Percentiles rank a stretch among this genome's conserved stretches.
These are phyloP conservation scores for Tuta absoluta DNA, from an alignment of 2,888 invertebrate species.

Conservation along the genomic window DNA sequence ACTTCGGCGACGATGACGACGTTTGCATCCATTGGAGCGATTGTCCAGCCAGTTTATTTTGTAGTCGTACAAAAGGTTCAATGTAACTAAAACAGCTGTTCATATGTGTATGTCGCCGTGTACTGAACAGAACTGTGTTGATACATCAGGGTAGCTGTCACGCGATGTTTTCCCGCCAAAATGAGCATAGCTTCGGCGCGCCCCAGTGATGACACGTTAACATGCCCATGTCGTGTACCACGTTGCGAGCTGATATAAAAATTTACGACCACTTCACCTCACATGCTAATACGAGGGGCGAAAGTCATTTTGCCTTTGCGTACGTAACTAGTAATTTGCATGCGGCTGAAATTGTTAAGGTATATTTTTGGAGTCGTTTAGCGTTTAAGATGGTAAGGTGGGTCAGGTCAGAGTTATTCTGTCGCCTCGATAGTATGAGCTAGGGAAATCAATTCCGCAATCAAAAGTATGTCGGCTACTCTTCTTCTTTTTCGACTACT, in stretches of 20 bases:
- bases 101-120: not conserved
- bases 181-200: slow-evolving; percentile 46
- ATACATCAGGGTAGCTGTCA: slow-evolving; percentile 47
- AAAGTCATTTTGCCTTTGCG: slow-evolving; percentile 33
- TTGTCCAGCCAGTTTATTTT: not conserved
- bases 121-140: not conserved
- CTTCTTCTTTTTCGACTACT: too few species aligned
- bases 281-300: slow-evolving; percentile 53
- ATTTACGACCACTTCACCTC: slow-evolving; percentile 60
- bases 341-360: too few species aligned
- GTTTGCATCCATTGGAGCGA: not conserved
- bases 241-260: slow-evolving; percentile 57
- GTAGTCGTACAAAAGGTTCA: not conserved
- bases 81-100: not conserved
- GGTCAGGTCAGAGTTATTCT: not conserved
- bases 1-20: not conserved
- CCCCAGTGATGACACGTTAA: slow-evolving; percentile 54
- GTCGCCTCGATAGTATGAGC: too few species aligned
- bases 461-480: too few species aligned
- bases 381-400: not conserved
- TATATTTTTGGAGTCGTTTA: not conserved
- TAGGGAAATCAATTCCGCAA: too few species aligned
- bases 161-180: slow-evolving; percentile 57
- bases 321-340: slow-evolving; percentile 20
- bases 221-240: slow-evolving; percentile 44